A percentile compares a stretch with the other conserved stretches of the same genome.
Evolutionary conservation across 1,140 invertebrate genomes (phyloP).

Genomic region (Caenorhabditis tropicalis): DNA sequence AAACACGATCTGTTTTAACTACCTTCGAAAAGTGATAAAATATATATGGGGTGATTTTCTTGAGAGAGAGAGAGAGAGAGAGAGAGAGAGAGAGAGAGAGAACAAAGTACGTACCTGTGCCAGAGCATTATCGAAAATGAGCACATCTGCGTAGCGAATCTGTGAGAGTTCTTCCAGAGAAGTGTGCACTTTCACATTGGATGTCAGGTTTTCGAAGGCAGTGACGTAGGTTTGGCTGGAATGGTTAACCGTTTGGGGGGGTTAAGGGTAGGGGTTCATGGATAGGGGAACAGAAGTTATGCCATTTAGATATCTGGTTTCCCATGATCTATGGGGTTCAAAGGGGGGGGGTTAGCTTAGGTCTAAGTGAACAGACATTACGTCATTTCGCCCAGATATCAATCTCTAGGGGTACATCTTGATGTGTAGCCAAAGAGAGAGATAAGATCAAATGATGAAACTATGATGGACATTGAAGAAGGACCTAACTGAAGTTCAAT

Average conservation of each 20-base stretch:
- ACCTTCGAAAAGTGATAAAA: background rate
- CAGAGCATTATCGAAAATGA: slow-evolving; percentile 29
- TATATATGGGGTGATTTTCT: slow-evolving; percentile 25
- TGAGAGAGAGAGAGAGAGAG: background rate
- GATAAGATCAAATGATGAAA: no score
- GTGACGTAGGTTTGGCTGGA: background rate
- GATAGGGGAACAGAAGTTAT: background rate
- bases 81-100: background rate
- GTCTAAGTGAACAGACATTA: no score
- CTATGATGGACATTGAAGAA: no score
- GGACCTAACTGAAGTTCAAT: no score
- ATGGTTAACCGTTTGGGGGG: no score
- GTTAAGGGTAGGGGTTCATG: background rate
- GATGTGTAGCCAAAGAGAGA: no score
- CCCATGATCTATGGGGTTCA: no score
- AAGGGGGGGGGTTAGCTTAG: no score
- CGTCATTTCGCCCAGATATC: no score
- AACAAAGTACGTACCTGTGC: slow-evolving; percentile 16
- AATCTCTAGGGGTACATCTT: no score
- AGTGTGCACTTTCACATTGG: background rate
- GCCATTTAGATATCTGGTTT: no score
- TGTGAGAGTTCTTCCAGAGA: background rate
- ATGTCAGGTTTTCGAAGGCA: background rate
- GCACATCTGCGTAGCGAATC: background rate
- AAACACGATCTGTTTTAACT: background rate